These are phyloP conservation scores for Rotaria socialis DNA, from an alignment of 2,888 invertebrate genomes.

Conservation along the genomic window DNA sequence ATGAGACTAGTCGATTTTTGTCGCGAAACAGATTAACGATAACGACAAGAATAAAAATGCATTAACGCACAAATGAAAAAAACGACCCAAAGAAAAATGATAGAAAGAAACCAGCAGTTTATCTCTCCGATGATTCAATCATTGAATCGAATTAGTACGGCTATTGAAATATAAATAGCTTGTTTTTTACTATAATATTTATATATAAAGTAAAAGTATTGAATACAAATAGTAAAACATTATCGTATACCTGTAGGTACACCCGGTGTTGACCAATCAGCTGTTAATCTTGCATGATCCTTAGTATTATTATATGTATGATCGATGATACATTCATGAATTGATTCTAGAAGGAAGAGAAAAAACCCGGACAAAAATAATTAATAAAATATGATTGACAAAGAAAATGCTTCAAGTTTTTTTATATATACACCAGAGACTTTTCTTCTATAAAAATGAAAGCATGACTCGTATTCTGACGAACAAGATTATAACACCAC, in stretches of 20 bases:
- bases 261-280: not conserved
- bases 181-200: not conserved
- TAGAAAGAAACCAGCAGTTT: not conserved
- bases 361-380: not conserved
- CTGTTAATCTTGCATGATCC: not conserved
- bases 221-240: not conserved
- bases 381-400: not conserved
- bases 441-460: not conserved
- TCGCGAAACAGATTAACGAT: not conserved
- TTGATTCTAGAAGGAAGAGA: not conserved
- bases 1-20: not conserved
- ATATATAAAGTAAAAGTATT: too few species aligned
- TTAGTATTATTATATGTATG: not conserved
- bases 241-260: not conserved
- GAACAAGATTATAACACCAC: not conserved
- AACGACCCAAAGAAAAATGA: not conserved
- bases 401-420: not conserved
- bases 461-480: not conserved
- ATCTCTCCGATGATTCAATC: not conserved
- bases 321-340: not conserved
- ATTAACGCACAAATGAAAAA: not conserved
- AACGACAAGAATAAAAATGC: not conserved
- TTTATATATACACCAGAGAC: not conserved
- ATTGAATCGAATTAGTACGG: not conserved
- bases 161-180: not conserved